Evolutionary conservation across 2,113 vertebrate genomes (phyloP).

Genomic region (Calidris pugnax): DNA sequence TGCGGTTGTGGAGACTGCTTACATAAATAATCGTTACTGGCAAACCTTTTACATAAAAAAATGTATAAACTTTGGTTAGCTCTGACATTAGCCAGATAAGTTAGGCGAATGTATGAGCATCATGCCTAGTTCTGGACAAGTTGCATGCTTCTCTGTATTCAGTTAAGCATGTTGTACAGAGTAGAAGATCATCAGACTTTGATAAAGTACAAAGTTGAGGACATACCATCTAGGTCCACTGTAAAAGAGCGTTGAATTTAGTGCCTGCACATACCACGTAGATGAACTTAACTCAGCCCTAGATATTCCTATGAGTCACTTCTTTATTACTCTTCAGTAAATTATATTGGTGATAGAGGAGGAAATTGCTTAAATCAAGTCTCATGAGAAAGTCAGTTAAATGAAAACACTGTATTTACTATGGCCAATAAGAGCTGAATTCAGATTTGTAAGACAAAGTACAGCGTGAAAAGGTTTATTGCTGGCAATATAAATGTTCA

Average conservation of each 20-base stretch:
- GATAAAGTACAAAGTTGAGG: not conserved
- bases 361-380: conserved; percentile 32
- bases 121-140: not conserved
- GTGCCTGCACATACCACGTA: not conserved
- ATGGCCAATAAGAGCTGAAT: not conserved
- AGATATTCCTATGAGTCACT: not conserved
- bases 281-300: conserved; percentile 12
- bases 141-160: not conserved
- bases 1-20: not conserved
- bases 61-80: not conserved
- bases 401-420: not conserved
- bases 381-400: conserved; percentile 48
- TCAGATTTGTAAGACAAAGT: conserved; percentile 37
- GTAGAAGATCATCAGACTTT: not conserved
- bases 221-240: not conserved
- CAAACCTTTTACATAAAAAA: not conserved
- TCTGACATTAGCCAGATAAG: not conserved
- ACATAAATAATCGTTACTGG: not conserved
- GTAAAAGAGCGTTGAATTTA: not conserved
- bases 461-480: conserved; percentile 27
- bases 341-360: not conserved
- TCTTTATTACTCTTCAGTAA: conserved; percentile 38
- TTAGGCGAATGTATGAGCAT: not conserved
- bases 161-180: not conserved
- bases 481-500: conserved; percentile 13